phyloP scores from a whole-genome alignment of 2,797 vertebrate species.

The Myotis myotis region DNA sequence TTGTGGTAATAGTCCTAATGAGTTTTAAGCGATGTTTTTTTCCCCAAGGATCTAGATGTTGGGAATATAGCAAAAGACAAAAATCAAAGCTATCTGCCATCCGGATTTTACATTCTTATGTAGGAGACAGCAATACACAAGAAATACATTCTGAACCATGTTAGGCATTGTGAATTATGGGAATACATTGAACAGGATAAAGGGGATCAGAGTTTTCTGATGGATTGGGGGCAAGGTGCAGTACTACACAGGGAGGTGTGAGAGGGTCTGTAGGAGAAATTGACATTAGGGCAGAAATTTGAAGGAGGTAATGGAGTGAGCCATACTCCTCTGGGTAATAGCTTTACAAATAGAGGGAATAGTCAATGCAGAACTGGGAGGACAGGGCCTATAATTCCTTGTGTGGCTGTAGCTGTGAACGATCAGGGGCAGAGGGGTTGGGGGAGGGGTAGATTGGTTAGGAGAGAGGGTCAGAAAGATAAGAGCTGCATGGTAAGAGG shows the following conservation, averaged over 20 bases:
- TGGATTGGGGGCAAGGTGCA: not conserved
- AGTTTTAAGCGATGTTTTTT: not conserved
- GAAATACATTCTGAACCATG: not conserved
- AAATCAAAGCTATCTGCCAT: not conserved
- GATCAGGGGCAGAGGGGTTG: accelerated
- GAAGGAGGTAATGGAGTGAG: not conserved
- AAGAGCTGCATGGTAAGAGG: too few species aligned
- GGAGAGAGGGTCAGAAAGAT: not conserved
- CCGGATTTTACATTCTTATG: not conserved
- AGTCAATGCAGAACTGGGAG: not conserved
- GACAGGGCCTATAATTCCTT: not conserved
- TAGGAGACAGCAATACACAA: not conserved
- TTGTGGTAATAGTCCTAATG: not conserved
- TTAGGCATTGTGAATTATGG: not conserved
- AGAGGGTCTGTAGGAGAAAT: not conserved
- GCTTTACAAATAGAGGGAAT: not conserved
- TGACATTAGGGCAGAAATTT: not conserved
- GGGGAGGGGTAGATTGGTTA: not conserved
- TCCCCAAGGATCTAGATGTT: not conserved
- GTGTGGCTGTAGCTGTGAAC: not conserved
- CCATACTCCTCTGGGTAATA: not conserved
- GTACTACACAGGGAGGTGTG: not conserved
- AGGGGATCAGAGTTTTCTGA: not conserved
- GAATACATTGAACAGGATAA: not conserved
- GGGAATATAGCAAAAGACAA: not conserved